phyloP scores from a whole-genome alignment of 2,797 vertebrate genomes.

The Peromyscus eremicus region DNA sequence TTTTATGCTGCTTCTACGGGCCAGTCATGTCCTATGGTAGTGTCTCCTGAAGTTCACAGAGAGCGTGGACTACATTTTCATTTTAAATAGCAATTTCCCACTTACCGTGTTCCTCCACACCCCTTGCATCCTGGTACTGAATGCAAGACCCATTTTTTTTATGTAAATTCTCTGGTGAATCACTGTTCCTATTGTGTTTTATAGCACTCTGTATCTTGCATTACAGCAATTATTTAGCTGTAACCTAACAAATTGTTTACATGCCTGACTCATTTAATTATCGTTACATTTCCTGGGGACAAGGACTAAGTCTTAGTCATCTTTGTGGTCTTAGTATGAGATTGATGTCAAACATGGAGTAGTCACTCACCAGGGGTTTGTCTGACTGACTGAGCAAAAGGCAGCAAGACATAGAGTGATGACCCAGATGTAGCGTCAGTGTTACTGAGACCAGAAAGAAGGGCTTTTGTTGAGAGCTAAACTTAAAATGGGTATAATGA shows the following conservation, averaged over 20 bases:
- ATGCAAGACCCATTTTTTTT: background rate
- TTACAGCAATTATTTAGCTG: conserved; percentile 21
- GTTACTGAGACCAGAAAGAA: conserved; percentile 28
- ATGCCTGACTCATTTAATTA: conserved; percentile 66
- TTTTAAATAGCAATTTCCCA: background rate
- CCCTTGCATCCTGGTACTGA: background rate
- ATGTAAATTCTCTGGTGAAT: conserved; percentile 49
- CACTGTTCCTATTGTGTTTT: conserved; percentile 61
- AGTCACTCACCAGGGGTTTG: background rate
- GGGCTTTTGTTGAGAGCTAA: conserved; percentile 23
- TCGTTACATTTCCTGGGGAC: conserved; percentile 41
- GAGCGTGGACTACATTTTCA: background rate
- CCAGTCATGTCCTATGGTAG: background rate
- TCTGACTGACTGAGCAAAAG: background rate
- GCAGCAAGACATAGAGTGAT: background rate
- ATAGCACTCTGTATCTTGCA: background rate
- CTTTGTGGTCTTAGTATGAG: background rate
- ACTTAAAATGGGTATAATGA: background rate
- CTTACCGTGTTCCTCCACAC: background rate
- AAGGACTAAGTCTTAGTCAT: conserved; percentile 53
- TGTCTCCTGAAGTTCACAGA: background rate
- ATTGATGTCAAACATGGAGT: background rate
- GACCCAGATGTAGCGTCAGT: background rate
- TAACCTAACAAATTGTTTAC: conserved; percentile 47
- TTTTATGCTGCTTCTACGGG: background rate